phyloP scores from a whole-genome alignment of 2,888 invertebrate species.

The Venusia cambrica region DNA sequence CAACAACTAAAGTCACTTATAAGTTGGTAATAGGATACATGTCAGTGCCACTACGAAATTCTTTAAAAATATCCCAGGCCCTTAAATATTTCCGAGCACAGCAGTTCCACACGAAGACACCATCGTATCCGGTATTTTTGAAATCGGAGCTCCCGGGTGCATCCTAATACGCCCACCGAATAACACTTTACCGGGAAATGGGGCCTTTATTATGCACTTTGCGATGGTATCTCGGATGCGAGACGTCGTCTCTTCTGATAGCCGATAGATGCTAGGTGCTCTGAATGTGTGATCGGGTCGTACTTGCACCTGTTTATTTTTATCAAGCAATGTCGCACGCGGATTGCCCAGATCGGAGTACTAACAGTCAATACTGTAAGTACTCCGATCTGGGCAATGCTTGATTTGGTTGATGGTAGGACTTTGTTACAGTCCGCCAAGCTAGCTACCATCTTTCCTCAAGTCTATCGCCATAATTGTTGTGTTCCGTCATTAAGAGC shows the following conservation, averaged over 20 bases:
- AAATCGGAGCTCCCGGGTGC: slow-evolving; percentile 40
- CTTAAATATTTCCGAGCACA: slow-evolving; percentile 16
- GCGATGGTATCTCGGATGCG: slow-evolving; percentile 46
- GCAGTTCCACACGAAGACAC: slow-evolving; percentile 32
- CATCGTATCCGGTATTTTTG: slow-evolving; percentile 36
- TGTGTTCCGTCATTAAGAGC: too few species aligned
- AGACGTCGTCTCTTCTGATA: slow-evolving; percentile 17
- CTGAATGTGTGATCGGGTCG: slow-evolving; percentile 6
- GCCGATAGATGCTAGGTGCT: slow-evolving; percentile 1
- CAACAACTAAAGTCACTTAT: too few species aligned
- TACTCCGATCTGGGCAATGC: too few species aligned
- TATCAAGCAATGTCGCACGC: slow-evolving; percentile 2
- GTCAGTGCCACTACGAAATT: neutral
- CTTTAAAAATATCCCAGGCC: slow-evolving; percentile 6
- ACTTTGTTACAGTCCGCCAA: too few species aligned
- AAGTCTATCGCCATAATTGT: too few species aligned
- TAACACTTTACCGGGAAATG: slow-evolving; percentile 50
- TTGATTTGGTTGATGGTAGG: too few species aligned
- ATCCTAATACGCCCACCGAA: slow-evolving; percentile 50
- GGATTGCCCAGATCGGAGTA: neutral
- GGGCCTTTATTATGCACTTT: slow-evolving; percentile 52
- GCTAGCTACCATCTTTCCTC: too few species aligned
- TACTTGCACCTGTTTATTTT: slow-evolving; percentile 9
- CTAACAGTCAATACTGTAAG: neutral
- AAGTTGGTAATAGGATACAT: too few species aligned